These are phyloP conservation scores for Harpagifer antarcticus DNA, from an alignment of 2,797 vertebrate genomes.

Conservation along the genomic window DNA sequence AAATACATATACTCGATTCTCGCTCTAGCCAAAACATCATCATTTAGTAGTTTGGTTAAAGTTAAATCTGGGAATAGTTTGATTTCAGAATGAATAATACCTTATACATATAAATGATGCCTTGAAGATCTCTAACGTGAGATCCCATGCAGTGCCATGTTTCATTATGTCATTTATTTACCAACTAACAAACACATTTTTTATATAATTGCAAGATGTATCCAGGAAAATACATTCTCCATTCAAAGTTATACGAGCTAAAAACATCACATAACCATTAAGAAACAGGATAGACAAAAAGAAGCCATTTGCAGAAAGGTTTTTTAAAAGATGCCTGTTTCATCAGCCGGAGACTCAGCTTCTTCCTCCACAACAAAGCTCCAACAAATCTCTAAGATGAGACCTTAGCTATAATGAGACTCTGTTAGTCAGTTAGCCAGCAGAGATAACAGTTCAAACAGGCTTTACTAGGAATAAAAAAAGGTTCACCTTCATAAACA, in stretches of 20 bases:
- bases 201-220: not conserved
- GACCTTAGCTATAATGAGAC: conserved; percentile 32
- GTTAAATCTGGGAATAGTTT: not conserved
- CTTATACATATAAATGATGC: not conserved
- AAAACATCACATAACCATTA: conserved; percentile 41
- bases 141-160: not conserved
- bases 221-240: not conserved
- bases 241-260: conserved; percentile 30
- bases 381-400: conserved; percentile 30
- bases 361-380: conserved; percentile 33
- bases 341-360: conserved; percentile 1
- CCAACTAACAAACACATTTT: not conserved
- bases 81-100: not conserved
- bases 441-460: not conserved
- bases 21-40: too few relatives aligned
- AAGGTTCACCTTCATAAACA: conserved; percentile 18
- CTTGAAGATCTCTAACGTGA: not conserved
- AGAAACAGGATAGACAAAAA: conserved; percentile 29
- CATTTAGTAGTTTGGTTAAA: too few relatives aligned
- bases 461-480: conserved; percentile 15
- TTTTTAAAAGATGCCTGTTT: conserved; percentile 33
- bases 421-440: conserved; percentile 23
- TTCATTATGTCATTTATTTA: not conserved
- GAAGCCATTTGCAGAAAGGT: conserved; percentile 22
- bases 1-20: too few relatives aligned